Conservation (phyloP, 1,140 invertebrate genomes). For the Potamilus streckersoni region DNA sequence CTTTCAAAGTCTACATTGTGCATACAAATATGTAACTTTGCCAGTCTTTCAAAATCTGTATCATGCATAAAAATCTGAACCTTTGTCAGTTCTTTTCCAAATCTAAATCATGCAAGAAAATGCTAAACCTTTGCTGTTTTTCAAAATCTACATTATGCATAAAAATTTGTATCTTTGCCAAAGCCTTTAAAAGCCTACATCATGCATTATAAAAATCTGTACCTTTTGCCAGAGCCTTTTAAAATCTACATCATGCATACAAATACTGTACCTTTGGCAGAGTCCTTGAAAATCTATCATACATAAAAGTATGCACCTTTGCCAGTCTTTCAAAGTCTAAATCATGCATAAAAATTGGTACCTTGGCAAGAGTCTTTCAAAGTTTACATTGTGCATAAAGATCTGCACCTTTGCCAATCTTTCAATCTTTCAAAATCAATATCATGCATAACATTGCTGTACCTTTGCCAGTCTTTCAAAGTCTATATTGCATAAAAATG, state of each 20-base stretch:
- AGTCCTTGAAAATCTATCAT: too few species aligned
- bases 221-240: too few species aligned
- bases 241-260: too few species aligned
- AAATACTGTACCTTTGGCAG: too few species aligned
- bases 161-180: not conserved
- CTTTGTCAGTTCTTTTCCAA: constrained; percentile 52
- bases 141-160: not conserved
- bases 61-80: constrained; percentile 16
- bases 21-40: too few species aligned
- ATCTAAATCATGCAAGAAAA: constrained; percentile 43
- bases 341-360: not conserved
- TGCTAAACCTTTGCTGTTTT: constrained; percentile 20
- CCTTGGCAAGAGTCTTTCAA: too few species aligned
- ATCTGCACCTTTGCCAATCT: not conserved
- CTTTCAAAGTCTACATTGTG: too few species aligned
- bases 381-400: constrained; percentile 28
- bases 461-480: too few species aligned
- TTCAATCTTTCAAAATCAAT: too few species aligned
- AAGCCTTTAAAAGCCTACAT: constrained; percentile 1
- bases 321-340: not conserved
- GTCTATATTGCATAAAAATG: too few species aligned
- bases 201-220: not conserved
- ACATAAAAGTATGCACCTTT: too few species aligned
- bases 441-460: not conserved
- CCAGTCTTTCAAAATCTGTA: too few species aligned